Percentiles rank a stretch among this genome's conserved stretches.
Conservation (phyloP, 2,888 invertebrate genomes). For the Yponomeuta evonymella region DNA sequence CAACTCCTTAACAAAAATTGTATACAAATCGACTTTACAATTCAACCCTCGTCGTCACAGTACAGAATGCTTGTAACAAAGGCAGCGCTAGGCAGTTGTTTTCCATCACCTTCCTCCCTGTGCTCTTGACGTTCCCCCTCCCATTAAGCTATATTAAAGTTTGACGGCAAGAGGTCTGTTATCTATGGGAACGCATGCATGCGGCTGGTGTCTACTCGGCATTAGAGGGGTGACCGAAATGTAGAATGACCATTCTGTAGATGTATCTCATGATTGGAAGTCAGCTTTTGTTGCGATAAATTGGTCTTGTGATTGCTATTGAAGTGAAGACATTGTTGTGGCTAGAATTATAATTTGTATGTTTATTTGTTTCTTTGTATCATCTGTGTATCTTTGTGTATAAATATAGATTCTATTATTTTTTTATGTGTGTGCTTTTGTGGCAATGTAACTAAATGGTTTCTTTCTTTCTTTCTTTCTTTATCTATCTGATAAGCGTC, state of each 20-base stretch:
- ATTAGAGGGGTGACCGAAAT: background rate
- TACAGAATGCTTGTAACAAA: background rate
- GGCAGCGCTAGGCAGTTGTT: background rate
- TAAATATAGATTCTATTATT: too few species aligned
- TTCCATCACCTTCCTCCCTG: background rate
- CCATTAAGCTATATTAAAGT: background rate
- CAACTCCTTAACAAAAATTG: too few species aligned
- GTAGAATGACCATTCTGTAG: background rate
- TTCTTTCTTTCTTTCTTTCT: too few species aligned
- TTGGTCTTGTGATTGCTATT: too few species aligned
- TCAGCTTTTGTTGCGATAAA: background rate
- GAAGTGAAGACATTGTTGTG: too few species aligned
- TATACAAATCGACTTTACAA: background rate
- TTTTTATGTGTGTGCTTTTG: too few species aligned
- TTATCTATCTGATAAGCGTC: too few species aligned
- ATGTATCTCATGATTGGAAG: background rate
- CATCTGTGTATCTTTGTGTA: too few species aligned
- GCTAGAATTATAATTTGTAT: too few species aligned
- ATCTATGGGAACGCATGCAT: constrained; percentile 1
- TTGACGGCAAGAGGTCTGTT: background rate
- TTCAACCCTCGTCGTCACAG: background rate
- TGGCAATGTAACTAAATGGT: too few species aligned
- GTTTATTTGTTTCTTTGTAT: too few species aligned
- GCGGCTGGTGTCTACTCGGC: background rate
- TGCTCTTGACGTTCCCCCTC: background rate